Evolutionary conservation across 2,797 vertebrate species (phyloP), one percentile per base, ranked within the genome.

Genomic region (Alauda arvensis): DNA sequence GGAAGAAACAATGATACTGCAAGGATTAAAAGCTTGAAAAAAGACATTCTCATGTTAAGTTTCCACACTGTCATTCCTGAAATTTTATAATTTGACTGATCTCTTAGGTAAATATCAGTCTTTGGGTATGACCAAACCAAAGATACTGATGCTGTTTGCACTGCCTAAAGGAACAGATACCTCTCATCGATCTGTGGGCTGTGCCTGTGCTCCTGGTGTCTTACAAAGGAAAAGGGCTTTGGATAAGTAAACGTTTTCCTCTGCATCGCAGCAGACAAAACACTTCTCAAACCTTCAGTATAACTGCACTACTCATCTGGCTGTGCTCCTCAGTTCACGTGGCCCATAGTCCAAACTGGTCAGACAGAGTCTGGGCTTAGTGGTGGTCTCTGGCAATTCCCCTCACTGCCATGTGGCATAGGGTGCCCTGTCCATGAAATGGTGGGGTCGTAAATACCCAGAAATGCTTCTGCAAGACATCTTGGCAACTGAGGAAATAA

Each of bases 231-330:
- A 86, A 78, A 88, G 18, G 18, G 31, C 21, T 78, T 34, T 56
- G 39, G n/a, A 60, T 53, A 60, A 6, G 19, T 28, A 60, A 83
- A 48, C 1, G 2, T 67, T 79, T 90, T 67, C 39, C 39, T 77
- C 90, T 82, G 75, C 81, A 84, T 51, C 84, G 83, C 83, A 92
- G 88, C 29, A 86, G 45, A 61, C 19, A 74, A 62, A 83, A 78
- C 37, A 31, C 40, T 42, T 67, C 43, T 75, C n/a, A 43, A 26
- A 43, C 19, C 34, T 39, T 52, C 28, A 52, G 31, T 19, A 4
- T 23, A 60, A 39, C 40, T 4, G 21, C 24, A 1, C 8, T 19
- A 5, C 26, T 42, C 14, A 10, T 12, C 33, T 40, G n/a, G 37
- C n/a, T 12, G 11, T 4, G 1, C 28, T 25, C 18, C 17, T 71